These are phyloP conservation scores for Tricholauxania praeusta DNA, from an alignment of 2,888 invertebrate species.

Conservation along the genomic window DNA sequence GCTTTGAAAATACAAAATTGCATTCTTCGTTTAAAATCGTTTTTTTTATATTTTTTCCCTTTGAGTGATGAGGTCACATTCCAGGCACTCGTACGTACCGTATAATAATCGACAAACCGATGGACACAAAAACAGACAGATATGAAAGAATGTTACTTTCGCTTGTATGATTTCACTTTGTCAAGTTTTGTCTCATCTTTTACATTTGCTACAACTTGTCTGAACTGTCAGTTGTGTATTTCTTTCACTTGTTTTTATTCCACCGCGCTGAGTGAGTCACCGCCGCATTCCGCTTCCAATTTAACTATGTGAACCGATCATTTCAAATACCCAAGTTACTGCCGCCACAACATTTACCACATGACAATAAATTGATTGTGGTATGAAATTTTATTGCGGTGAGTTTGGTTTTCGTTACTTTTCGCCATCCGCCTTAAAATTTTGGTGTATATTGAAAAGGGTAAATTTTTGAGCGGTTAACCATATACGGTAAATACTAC, in stretches of 20 bases:
- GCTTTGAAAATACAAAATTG: constrained; percentile 2
- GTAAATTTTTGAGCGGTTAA: too few species aligned
- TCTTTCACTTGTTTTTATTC: neutral
- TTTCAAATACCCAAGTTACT: neutral
- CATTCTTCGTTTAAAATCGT: neutral
- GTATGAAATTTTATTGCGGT: too few species aligned
- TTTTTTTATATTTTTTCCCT: neutral
- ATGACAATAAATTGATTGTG: too few species aligned
- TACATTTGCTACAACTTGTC: too few species aligned
- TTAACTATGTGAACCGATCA: neutral
- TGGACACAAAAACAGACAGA: neutral
- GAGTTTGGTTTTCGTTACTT: too few species aligned
- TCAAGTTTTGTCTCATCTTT: too few species aligned
- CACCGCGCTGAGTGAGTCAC: neutral
- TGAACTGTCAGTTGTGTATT: neutral
- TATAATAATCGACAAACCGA: neutral
- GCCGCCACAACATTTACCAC: too few species aligned
- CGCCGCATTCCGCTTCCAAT: neutral
- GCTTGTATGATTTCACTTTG: constrained; percentile 16
- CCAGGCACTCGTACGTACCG: constrained; percentile 9
- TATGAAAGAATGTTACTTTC: too few species aligned
- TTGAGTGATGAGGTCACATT: constrained; percentile 27
- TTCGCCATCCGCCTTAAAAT: too few species aligned
- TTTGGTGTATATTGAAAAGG: too few species aligned
- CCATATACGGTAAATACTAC: too few species aligned